Evolutionary conservation across 2,797 vertebrate species (phyloP).

Genomic region (Notoglanidium macrostoma): DNA sequence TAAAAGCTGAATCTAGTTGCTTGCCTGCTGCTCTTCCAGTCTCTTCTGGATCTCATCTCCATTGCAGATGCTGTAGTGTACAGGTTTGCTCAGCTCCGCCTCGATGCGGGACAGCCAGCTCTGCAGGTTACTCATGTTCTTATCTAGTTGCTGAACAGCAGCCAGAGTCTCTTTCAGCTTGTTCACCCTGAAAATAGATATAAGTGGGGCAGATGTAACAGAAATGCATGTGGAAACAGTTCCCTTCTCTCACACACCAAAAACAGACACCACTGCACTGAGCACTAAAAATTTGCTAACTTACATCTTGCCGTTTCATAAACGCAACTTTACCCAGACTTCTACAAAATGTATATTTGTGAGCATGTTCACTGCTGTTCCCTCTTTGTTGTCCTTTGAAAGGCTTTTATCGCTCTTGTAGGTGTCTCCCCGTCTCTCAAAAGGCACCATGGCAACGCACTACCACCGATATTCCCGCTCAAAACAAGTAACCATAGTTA

Average conservation of each 20-base stretch:
- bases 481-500: constrained; percentile 52
- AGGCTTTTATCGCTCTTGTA: constrained; percentile 42
- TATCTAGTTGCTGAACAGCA: constrained; percentile 89
- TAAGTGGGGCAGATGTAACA: neutral
- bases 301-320: neutral
- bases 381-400: constrained; percentile 20
- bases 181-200: constrained; percentile 80
- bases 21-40: constrained; percentile 93
- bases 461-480: constrained; percentile 10
- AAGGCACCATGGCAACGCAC: constrained; percentile 58
- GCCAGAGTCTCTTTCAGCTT: constrained; percentile 92
- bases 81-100: constrained; percentile 85
- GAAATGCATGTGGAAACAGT: neutral
- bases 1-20: constrained; percentile 29
- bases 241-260: neutral
- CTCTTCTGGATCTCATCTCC: constrained; percentile 92
- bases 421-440: constrained; percentile 61
- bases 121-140: constrained; percentile 92
- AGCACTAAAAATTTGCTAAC: neutral
- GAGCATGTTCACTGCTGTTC: neutral
- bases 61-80: constrained; percentile 88
- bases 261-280: neutral
- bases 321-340: neutral
- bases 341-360: neutral
- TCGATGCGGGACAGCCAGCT: constrained; percentile 90